These are phyloP conservation scores for Amblyopsis hoosieri DNA, from an alignment of 2,797 vertebrate genomes.

Conservation along the genomic window DNA sequence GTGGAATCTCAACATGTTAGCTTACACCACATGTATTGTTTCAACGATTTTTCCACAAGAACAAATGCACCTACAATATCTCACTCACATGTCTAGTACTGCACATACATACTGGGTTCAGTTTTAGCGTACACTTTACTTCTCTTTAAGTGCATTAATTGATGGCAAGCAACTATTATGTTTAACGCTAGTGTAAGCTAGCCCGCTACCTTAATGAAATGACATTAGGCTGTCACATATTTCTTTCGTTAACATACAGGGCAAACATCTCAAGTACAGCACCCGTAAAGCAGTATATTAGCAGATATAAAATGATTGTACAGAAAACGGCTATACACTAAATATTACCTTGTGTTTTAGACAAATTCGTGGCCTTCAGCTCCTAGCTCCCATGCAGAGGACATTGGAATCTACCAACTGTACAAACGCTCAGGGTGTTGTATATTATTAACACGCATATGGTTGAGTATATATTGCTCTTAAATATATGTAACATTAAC, in stretches of 20 bases:
- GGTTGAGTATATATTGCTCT: fast-evolving
- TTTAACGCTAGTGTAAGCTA: not conserved
- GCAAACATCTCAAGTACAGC: not conserved
- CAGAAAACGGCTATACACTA: fast-evolving
- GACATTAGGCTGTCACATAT: not conserved
- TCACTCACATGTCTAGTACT: too few relatives aligned
- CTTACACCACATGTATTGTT: too few relatives aligned
- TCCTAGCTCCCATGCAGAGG: slow-evolving; percentile 57
- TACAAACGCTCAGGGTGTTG: not conserved
- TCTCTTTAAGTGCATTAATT: too few relatives aligned
- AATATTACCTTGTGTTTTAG: slow-evolving; percentile 49
- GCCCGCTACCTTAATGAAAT: not conserved
- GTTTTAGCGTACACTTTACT: too few relatives aligned
- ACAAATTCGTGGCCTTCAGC: slow-evolving; percentile 48
- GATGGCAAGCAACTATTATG: not conserved
- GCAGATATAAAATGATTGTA: not conserved
- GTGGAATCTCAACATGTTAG: too few relatives aligned
- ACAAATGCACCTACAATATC: too few relatives aligned
- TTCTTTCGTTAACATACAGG: not conserved
- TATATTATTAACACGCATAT: not conserved
- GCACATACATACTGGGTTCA: too few relatives aligned
- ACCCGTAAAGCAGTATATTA: fast-evolving
- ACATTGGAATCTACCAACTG: slow-evolving; percentile 72
- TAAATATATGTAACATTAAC: not conserved
- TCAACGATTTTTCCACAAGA: too few relatives aligned